phyloP scores from a whole-genome alignment of 1,140 invertebrate species.

The Eurosta solidaginis region DNA sequence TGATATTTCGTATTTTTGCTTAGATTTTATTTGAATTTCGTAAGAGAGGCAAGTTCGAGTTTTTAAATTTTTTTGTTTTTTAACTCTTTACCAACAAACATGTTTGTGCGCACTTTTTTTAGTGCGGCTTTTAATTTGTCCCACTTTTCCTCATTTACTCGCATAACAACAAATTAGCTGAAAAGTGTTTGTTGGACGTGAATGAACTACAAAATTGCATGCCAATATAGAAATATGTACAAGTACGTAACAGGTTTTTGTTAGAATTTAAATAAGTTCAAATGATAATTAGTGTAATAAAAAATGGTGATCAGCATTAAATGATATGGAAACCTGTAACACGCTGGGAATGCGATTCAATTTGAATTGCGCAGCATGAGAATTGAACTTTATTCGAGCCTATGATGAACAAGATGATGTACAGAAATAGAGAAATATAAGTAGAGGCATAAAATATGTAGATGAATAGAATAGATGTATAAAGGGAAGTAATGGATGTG shows the following conservation, averaged over 20 bases:
- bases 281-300: not conserved
- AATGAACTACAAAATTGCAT: not conserved
- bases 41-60: not conserved
- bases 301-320: not conserved
- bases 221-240: no score
- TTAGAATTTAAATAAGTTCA: not conserved
- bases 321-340: not conserved
- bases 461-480: no score
- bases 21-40: not conserved
- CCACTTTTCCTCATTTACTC: not conserved
- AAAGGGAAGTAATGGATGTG: no score
- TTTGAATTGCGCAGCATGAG: no score
- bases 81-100: not conserved
- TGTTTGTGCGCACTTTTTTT: not conserved
- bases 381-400: no score
- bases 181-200: conserved; percentile 19
- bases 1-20: not conserved
- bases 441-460: no score
- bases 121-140: not conserved
- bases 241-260: not conserved
- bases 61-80: not conserved
- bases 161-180: conserved; percentile 1
- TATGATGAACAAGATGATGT: no score
- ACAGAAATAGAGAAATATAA: no score
- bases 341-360: no score